Percentiles rank a stretch among this genome's conserved stretches.
These are phyloP conservation scores for Onthophagus sagittarius DNA, from an alignment of 2,888 invertebrate genomes.

Conservation along the genomic window DNA sequence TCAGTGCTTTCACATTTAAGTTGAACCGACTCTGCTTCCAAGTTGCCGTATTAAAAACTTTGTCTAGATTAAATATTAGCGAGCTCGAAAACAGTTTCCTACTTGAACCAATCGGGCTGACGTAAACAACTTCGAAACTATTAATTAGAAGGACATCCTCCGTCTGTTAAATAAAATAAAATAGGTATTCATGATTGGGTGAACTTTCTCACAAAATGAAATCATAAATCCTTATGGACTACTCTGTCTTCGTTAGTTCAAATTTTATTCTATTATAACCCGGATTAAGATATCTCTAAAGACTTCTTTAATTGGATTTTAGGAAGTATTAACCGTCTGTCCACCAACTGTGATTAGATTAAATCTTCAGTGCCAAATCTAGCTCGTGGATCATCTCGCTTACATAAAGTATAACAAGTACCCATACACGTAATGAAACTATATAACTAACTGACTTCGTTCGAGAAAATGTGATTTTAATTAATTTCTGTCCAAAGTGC, in stretches of 20 bases:
- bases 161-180: no score
- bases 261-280: background rate
- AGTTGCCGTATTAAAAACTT: no score
- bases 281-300: background rate
- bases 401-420: background rate
- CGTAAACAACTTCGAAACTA: no score
- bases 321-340: background rate
- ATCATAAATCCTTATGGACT: background rate
- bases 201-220: background rate
- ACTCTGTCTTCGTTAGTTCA: background rate
- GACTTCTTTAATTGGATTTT: background rate
- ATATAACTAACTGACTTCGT: background rate
- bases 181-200: no score
- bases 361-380: background rate
- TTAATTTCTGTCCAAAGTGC: background rate
- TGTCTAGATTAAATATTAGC: no score
- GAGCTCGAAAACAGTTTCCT: no score
- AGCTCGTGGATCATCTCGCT: background rate
- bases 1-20: no score
- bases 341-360: background rate
- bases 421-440: background rate
- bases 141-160: no score
- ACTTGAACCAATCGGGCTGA: no score
- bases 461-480: background rate
- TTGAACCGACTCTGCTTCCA: no score